These are phyloP conservation scores for Drosophila rellima DNA, from an alignment of 2,888 invertebrate genomes.

Conservation along the genomic window DNA sequence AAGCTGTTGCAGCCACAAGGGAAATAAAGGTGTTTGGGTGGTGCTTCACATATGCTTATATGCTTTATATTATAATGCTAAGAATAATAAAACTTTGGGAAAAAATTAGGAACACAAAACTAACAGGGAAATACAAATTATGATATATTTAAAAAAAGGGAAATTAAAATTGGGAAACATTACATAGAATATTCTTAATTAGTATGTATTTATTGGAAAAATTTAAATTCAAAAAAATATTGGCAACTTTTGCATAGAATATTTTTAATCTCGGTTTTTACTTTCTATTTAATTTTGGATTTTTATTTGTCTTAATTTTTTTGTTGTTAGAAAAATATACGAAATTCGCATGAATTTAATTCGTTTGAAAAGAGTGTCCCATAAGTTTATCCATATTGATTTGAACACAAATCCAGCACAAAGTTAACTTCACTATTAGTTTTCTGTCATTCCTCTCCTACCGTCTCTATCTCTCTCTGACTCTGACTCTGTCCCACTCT, in stretches of 20 bases:
- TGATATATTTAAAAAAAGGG: too few relatives aligned
- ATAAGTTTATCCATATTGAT: neutral
- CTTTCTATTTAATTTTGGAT: too few relatives aligned
- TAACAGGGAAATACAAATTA: too few relatives aligned
- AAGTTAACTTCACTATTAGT: neutral
- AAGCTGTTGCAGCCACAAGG: neutral
- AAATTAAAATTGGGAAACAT: too few relatives aligned
- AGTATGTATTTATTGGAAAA: too few relatives aligned
- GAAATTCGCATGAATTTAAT: neutral
- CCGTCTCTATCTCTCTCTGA: neutral
- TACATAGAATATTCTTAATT: too few relatives aligned
- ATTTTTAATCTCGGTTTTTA: too few relatives aligned
- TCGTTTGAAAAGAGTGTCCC: too few relatives aligned
- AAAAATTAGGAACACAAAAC: too few relatives aligned
- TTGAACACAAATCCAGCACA: neutral
- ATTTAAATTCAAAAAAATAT: too few relatives aligned
- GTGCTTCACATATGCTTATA: neutral
- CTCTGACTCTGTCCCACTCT: neutral
- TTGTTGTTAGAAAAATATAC: neutral
- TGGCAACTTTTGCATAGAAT: too few relatives aligned
- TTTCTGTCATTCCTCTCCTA: neutral
- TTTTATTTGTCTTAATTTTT: neutral
- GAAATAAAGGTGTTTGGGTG: neutral
- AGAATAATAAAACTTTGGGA: too few relatives aligned
- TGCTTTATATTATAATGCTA: neutral